Evolutionary conservation across 2,888 invertebrate species (phyloP), one percentile per base, ranked within the genome.

Genomic region (Ochropleura plecta): DNA sequence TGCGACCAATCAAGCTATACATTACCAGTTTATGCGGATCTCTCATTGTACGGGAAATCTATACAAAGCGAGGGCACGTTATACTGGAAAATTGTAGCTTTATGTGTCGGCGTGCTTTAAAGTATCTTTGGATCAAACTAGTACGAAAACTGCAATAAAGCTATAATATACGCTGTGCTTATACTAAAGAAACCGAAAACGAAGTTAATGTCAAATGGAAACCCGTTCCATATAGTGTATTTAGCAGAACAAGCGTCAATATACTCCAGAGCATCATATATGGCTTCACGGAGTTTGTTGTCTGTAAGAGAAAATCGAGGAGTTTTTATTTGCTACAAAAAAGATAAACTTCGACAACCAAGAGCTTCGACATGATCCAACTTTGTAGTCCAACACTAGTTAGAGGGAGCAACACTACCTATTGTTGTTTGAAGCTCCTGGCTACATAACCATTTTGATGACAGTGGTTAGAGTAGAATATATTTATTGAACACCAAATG

Each of bases 171-270:
- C 18, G 60, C 10, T 60, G 10, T 60, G 18, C 60, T 10, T 42
- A 60, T 18, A 60, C 18, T 60, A 18, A 60, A 10, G 18, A 60
- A 60, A n/a, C 60, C 10, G 18, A 60, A 60, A 2, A 18, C 18
- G 18, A 42, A 42, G 16, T 18, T 42, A 5, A 60, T 60, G 10
- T 60, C 10, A 18, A 60, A 60, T 0, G 60, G 60, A 42, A 60
- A 60, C 10, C 42, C 18, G 60, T 60, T 60, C 60, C 60, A 60
- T 42, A 60, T 60, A 5, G 60, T 60, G 60, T 42, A 5, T 7
- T 18, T 60, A 10, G 42, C 60, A 42, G 60, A 60, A 42, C 60
- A n/a, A 60, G 60, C 60, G 40, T 60, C 42, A 10, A 60, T 60
- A 42, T 60, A 60, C 10, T 60, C 40, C 60, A 60, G 18, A 16